phyloP scores from a whole-genome alignment of 2,888 invertebrate genomes.

The Tuta absoluta region DNA sequence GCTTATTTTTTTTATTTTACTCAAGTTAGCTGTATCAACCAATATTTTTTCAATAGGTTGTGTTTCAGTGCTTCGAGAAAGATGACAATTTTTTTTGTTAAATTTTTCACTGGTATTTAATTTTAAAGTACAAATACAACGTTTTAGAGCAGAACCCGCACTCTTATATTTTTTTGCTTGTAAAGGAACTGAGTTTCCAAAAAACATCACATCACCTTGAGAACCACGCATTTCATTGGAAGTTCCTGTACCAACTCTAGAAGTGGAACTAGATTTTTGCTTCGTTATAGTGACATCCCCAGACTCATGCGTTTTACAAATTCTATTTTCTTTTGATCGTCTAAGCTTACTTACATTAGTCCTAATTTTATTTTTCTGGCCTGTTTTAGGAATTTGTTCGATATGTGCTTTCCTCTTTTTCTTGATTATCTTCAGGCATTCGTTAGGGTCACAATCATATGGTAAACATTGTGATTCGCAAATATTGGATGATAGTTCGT shows the following conservation, averaged over 20 bases:
- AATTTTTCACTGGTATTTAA: not conserved
- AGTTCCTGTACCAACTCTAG: not conserved
- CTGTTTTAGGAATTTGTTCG: not conserved
- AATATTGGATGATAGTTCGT: not conserved
- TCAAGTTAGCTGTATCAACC: not conserved
- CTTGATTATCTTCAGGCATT: not conserved
- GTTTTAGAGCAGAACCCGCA: constrained; percentile 10
- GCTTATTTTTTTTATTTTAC: not conserved
- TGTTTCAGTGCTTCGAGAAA: constrained; percentile 13
- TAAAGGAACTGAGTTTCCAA: not conserved
- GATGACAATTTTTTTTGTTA: not conserved
- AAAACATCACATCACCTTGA: constrained; percentile 10
- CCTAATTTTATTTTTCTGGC: not conserved
- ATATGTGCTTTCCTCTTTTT: not conserved
- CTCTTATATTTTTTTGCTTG: not conserved
- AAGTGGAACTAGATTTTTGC: not conserved
- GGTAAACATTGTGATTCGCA: not conserved
- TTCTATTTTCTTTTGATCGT: not conserved
- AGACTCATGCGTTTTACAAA: constrained; percentile 2
- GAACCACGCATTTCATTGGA: constrained; percentile 1
- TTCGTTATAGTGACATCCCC: not conserved
- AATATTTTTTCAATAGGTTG: not conserved
- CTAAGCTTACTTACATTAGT: not conserved
- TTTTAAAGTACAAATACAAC: constrained; percentile 21
- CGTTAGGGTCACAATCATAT: not conserved